These are phyloP conservation scores for Tipula confusa DNA, from an alignment of 2,888 invertebrate species.

Conservation along the genomic window DNA sequence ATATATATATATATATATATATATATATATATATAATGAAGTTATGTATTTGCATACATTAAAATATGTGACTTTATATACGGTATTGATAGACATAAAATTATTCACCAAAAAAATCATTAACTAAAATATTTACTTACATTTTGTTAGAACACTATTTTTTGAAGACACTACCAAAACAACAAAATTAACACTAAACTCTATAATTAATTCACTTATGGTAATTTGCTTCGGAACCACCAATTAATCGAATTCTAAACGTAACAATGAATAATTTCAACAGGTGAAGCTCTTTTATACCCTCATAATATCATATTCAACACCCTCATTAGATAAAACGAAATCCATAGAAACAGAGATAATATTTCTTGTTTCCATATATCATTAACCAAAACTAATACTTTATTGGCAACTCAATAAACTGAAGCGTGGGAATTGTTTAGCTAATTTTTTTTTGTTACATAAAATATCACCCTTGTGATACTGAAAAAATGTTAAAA, in stretches of 20 bases:
- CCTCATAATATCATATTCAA: conserved; percentile 37
- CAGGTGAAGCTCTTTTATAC: conserved; percentile 38
- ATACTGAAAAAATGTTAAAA: not conserved
- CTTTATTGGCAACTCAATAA: not conserved
- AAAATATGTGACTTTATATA: not conserved
- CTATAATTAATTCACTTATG: not conserved
- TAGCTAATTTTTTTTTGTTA: not conserved
- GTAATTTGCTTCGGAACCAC: not conserved
- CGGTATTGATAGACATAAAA: not conserved
- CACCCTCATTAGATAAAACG: conserved; percentile 34
- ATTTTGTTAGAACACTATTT: not conserved
- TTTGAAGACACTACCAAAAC: not conserved
- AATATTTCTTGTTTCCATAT: conserved; percentile 28
- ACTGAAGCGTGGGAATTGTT: not conserved
- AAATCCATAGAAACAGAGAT: conserved; percentile 34
- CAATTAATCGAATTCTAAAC: not conserved
- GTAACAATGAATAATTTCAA: conserved; percentile 34
- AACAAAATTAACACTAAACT: not conserved
- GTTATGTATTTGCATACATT: not conserved
- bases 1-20: too few relatives aligned
- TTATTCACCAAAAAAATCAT: not conserved
- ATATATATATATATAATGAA: not conserved
- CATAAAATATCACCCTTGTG: not conserved
- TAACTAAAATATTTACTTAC: not conserved
- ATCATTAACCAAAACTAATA: not conserved